These are phyloP conservation scores for Pseudomyrmex flavicornis DNA, from an alignment of 1,140 invertebrate species.

Conservation along the genomic window DNA sequence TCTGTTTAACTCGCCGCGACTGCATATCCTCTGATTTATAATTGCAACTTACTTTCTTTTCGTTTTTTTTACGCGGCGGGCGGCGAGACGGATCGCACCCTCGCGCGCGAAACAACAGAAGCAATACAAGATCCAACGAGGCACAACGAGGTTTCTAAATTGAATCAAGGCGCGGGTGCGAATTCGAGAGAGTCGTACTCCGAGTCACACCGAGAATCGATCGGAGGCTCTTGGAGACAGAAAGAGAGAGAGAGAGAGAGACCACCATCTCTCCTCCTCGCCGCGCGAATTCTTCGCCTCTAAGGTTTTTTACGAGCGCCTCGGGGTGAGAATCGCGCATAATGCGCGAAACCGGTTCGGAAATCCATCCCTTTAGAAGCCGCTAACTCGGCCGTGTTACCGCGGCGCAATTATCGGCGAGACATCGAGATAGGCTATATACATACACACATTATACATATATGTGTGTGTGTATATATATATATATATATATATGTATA, in stretches of 20 bases:
- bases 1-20: background rate
- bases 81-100: background rate
- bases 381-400: constrained; percentile 70
- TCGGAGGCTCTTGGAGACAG: constrained; percentile 28
- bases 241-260: no score
- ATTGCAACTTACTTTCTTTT: constrained; percentile 21
- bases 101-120: constrained; percentile 27
- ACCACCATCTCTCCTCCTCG: background rate
- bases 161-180: constrained; percentile 39
- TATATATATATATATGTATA: background rate
- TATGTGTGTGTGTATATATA: background rate
- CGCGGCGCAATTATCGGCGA: constrained; percentile 74
- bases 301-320: constrained; percentile 60
- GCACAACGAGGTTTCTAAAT: constrained; percentile 52
- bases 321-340: constrained; percentile 70
- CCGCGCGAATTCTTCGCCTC: constrained; percentile 40
- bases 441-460: background rate
- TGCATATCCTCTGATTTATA: background rate
- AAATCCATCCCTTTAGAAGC: constrained; percentile 75
- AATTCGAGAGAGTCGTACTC: constrained; percentile 51
- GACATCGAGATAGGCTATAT: constrained; percentile 68
- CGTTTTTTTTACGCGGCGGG: no score
- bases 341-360: constrained; percentile 74
- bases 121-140: constrained; percentile 31
- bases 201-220: constrained; percentile 49